Percentiles rank a stretch among this genome's conserved stretches.
These are phyloP conservation scores for Poecile montanus DNA, from an alignment of 2,797 vertebrate genomes.

Conservation along the genomic window DNA sequence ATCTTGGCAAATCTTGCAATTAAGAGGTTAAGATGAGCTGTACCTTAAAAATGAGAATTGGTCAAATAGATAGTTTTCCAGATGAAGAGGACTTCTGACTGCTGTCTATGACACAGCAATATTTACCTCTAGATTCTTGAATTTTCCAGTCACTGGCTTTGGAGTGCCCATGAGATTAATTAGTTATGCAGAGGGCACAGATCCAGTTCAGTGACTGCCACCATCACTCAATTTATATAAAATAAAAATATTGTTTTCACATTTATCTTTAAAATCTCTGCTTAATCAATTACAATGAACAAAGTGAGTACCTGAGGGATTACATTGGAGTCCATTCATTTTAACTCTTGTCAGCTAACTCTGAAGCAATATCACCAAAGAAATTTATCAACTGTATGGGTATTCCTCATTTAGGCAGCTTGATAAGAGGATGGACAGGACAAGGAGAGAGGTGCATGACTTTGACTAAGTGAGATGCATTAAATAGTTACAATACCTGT, in stretches of 20 bases:
- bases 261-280: constrained; percentile 28
- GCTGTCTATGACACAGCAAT: not conserved
- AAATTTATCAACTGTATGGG: not conserved
- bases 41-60: not conserved
- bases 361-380: constrained; percentile 40
- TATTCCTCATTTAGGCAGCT: not conserved
- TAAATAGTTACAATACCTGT: not conserved
- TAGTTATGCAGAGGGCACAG: not conserved
- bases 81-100: not conserved
- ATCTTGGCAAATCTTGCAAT: not conserved
- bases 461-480: not conserved
- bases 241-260: not conserved
- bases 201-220: not conserved
- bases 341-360: constrained; percentile 32
- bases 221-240: constrained; percentile 17
- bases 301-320: constrained; percentile 24
- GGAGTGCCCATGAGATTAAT: constrained; percentile 17
- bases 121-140: constrained; percentile 1
- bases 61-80: not conserved
- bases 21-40: not conserved
- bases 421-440: not conserved
- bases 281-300: constrained; percentile 36
- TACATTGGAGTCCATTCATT: constrained; percentile 25
- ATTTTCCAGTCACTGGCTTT: not conserved
- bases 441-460: not conserved